phyloP scores from a whole-genome alignment of 2,113 vertebrate genomes.

The Pteruthius melanotis region DNA sequence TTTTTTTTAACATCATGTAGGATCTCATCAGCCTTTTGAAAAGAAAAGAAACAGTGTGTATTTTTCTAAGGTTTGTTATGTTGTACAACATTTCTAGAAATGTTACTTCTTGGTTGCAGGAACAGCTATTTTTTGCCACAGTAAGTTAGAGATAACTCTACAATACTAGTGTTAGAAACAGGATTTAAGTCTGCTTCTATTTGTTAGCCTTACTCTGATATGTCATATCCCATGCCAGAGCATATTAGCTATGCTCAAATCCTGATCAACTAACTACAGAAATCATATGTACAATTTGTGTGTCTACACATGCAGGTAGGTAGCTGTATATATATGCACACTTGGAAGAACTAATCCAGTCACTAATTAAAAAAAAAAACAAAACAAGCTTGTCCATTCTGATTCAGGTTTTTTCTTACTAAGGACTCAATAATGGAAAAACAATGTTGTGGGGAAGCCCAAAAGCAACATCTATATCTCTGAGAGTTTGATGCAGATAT shows the following conservation, averaged over 20 bases:
- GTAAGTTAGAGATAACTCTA: neutral
- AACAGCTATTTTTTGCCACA: neutral
- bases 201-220: neutral
- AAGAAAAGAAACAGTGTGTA: rapidly evolving
- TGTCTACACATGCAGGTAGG: no score
- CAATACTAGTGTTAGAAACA: neutral
- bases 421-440: neutral
- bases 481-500: neutral
- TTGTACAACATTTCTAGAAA: neutral
- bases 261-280: neutral
- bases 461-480: neutral
- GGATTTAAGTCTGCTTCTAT: neutral
- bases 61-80: neutral
- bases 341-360: neutral
- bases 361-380: neutral
- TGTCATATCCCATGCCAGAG: neutral
- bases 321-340: neutral
- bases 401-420: neutral
- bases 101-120: neutral
- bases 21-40: neutral
- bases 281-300: neutral
- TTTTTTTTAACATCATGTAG: neutral
- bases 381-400: neutral
- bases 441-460: neutral
- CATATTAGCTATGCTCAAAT: neutral